Conservation (phyloP, 2,888 invertebrate genomes). For the Abrostola tripartita region DNA sequence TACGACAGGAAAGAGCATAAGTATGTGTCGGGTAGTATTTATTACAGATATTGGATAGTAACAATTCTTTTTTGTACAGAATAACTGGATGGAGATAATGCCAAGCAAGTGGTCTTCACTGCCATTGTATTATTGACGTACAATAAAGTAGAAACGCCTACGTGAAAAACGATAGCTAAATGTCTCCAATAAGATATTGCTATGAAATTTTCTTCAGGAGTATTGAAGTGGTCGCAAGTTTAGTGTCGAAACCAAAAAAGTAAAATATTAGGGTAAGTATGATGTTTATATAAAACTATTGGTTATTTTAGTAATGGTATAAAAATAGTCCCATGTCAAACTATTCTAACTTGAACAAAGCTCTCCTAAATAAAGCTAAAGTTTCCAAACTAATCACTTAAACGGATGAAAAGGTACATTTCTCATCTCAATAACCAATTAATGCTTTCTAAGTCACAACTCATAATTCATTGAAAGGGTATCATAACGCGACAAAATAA, state of each 20-base stretch:
- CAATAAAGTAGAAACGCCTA: constrained; percentile 32
- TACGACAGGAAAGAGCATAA: constrained; percentile 8
- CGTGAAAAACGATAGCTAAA: constrained; percentile 3
- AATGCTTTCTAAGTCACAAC: constrained; percentile 15
- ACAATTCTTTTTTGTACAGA: background rate
- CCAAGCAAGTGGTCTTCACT: background rate
- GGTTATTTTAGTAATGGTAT: no score
- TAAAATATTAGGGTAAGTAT: no score
- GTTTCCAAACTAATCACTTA: constrained; percentile 25
- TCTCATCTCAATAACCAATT: constrained; percentile 18
- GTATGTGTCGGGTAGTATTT: background rate
- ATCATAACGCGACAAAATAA: constrained; percentile 14
- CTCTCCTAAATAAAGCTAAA: no score
- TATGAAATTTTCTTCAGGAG: constrained; percentile 32
- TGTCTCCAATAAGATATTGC: constrained; percentile 31
- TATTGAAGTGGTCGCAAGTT: constrained; percentile 1
- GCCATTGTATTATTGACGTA: background rate
- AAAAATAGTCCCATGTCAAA: no score
- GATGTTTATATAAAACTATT: no score
- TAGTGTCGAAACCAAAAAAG: no score
- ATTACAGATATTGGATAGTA: background rate
- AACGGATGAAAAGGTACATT: constrained; percentile 13
- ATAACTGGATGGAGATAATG: background rate
- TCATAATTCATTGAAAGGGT: constrained; percentile 7
- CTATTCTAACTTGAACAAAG: no score